Evolutionary conservation across 2,113 vertebrate genomes (phyloP).

Genomic region (Notothenia coriiceps): DNA sequence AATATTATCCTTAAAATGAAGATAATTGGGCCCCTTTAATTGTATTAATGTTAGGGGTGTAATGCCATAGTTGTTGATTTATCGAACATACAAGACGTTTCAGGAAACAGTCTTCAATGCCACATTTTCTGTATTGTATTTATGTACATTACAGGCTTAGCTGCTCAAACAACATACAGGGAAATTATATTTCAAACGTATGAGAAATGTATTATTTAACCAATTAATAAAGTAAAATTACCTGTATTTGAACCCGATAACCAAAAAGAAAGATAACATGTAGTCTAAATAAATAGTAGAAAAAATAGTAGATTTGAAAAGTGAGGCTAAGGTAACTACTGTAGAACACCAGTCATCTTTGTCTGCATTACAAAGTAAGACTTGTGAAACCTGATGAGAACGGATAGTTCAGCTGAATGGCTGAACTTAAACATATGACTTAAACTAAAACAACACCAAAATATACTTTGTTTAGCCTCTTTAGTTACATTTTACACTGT

Average conservation of each 20-base stretch:
- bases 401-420: neutral
- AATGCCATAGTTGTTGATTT: neutral
- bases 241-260: neutral
- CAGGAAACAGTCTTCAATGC: neutral
- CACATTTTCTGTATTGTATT: too few relatives aligned
- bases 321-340: neutral
- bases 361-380: neutral
- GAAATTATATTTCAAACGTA: neutral
- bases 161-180: neutral
- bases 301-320: too few relatives aligned
- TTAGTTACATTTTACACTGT: too few relatives aligned
- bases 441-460: neutral
- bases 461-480: neutral
- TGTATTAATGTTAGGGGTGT: neutral
- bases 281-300: too few relatives aligned
- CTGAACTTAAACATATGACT: neutral
- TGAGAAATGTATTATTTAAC: neutral
- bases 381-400: neutral
- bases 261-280: neutral
- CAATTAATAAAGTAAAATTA: neutral
- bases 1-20: too few relatives aligned
- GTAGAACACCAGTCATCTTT: neutral
- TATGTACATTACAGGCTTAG: too few relatives aligned
- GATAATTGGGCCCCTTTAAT: neutral
- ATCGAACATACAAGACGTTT: neutral